Conservation (phyloP, 2,888 invertebrate species). For the Pristionchus arcanus region DNA sequence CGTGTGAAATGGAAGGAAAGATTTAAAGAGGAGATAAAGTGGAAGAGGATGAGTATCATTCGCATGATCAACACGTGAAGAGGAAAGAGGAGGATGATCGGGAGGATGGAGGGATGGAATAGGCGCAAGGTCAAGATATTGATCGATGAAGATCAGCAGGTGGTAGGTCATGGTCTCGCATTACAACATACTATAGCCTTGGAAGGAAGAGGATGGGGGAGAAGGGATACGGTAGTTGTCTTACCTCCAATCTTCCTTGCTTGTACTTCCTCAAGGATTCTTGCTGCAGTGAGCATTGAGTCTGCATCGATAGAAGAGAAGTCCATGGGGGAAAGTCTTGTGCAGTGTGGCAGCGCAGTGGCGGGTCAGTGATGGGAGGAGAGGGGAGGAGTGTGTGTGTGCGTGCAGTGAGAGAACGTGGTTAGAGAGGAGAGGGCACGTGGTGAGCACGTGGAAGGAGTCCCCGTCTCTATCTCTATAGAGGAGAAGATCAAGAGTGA, state of each 20-base stretch:
- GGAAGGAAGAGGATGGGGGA: not conserved
- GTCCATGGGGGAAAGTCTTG: constrained; percentile 30
- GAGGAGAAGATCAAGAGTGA: constrained; percentile 32
- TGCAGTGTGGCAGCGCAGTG: constrained; percentile 40
- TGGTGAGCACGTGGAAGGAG: not conserved
- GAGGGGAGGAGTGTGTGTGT: constrained; percentile 38
- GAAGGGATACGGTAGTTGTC: not conserved
- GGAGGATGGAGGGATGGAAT: not conserved
- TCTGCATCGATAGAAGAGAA: constrained; percentile 55
- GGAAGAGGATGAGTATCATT: constrained; percentile 23
- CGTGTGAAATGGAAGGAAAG: not conserved
- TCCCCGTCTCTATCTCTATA: not conserved
- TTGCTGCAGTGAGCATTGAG: constrained; percentile 70
- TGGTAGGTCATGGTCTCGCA: not conserved
- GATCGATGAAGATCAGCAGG: not conserved
- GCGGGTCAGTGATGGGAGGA: constrained; percentile 41
- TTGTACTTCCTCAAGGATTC: constrained; percentile 64
- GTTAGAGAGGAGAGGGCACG: not conserved
- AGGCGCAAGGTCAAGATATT: constrained; percentile 10
- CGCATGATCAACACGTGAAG: constrained; percentile 41
- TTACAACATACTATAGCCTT: constrained; percentile 21
- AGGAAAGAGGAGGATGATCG: not conserved
- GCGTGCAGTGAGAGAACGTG: constrained; percentile 55
- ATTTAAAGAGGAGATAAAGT: not conserved
- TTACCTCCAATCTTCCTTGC: constrained; percentile 44